phyloP scores from a whole-genome alignment of 2,888 invertebrate species.

The Diaphora mendica region DNA sequence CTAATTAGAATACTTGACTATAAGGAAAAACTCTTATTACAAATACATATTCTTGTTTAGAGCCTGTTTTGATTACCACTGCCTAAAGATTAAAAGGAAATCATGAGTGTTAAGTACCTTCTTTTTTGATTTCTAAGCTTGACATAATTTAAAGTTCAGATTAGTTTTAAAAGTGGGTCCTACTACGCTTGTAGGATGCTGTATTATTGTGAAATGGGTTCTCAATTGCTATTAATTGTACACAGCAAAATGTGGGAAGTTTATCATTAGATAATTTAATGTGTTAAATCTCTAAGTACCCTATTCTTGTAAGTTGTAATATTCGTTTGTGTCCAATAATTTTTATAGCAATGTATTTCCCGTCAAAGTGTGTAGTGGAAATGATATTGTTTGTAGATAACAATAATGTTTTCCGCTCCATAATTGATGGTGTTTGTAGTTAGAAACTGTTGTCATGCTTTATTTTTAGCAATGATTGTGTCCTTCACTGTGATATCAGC shows the following conservation, averaged over 20 bases:
- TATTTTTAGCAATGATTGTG: slow-evolving; percentile 37
- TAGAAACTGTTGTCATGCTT: slow-evolving; percentile 25
- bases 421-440: slow-evolving; percentile 19
- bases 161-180: neutral
- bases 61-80: slow-evolving; percentile 41
- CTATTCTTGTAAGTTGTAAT: neutral
- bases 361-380: neutral
- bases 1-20: slow-evolving; percentile 51
- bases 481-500: slow-evolving; percentile 23
- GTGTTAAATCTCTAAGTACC: neutral
- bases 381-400: slow-evolving; percentile 7
- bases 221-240: neutral
- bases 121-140: neutral
- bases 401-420: slow-evolving; percentile 18
- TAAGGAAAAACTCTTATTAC: slow-evolving; percentile 41
- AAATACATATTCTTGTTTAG: slow-evolving; percentile 38
- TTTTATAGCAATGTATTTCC: neutral
- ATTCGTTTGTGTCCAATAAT: neutral
- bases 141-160: too few relatives aligned
- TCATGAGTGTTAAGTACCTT: neutral
- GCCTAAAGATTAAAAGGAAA: slow-evolving; percentile 34
- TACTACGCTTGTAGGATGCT: neutral
- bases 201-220: neutral
- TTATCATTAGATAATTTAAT: neutral
- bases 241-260: neutral